Conservation (phyloP, 2,888 invertebrate genomes). For the Ferdinandea cuprea region DNA sequence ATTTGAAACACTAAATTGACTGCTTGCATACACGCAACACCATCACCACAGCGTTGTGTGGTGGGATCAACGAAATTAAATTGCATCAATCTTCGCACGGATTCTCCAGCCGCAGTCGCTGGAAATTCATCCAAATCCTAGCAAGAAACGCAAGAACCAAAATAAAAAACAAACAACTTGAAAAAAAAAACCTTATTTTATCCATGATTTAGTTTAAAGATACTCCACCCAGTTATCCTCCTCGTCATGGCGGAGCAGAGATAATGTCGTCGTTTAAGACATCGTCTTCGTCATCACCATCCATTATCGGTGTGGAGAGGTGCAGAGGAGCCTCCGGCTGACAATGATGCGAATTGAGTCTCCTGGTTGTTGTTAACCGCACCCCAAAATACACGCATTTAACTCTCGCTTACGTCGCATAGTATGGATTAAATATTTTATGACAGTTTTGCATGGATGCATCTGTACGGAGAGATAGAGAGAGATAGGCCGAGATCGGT, state of each 20-base stretch:
- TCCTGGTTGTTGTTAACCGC: slow-evolving; percentile 33
- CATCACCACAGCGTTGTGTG: no score
- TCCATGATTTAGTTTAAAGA: slow-evolving; percentile 46
- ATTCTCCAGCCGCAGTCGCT: not conserved
- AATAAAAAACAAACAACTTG: no score
- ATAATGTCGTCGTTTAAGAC: slow-evolving; percentile 67
- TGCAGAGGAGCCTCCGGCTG: slow-evolving; percentile 11
- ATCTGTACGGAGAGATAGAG: slow-evolving; percentile 22
- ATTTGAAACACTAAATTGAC: slow-evolving; percentile 56
- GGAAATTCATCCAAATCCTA: slow-evolving; percentile 25
- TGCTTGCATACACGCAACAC: slow-evolving; percentile 48
- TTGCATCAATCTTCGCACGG: slow-evolving; percentile 38
- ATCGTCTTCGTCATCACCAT: slow-evolving; percentile 59
- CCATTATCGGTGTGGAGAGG: slow-evolving; percentile 10
- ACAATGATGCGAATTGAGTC: slow-evolving; percentile 1
- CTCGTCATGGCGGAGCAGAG: slow-evolving; percentile 32
- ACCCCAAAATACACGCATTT: slow-evolving; percentile 48
- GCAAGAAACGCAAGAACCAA: slow-evolving; percentile 4
- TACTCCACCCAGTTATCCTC: slow-evolving; percentile 62
- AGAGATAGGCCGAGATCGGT: no score
- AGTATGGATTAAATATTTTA: slow-evolving; percentile 61
- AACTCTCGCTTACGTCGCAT: slow-evolving; percentile 33
- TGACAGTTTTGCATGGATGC: slow-evolving; percentile 57
- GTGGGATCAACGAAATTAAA: slow-evolving; percentile 15
- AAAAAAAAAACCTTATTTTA: slow-evolving; percentile 10